Evolutionary conservation across 1,140 invertebrate genomes (phyloP).

Genomic region (Brachionus paranguensis): DNA sequence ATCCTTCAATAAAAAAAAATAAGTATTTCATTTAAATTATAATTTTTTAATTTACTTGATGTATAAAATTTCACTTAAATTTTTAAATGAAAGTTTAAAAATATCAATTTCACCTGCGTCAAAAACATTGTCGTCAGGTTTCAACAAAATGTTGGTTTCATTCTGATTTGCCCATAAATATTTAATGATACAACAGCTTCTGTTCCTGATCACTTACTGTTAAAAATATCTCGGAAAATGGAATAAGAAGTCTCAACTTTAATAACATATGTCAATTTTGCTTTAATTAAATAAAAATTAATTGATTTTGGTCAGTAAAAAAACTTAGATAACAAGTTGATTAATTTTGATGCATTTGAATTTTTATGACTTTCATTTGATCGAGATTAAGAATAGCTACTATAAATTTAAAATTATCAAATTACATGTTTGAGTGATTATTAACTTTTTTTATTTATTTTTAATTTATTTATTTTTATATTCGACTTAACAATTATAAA

Average conservation of each 20-base stretch:
- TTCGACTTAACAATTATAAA: too few relatives aligned
- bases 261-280: background rate
- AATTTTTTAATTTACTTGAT: background rate
- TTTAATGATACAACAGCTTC: background rate
- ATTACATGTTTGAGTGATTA: background rate
- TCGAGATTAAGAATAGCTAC: too few relatives aligned
- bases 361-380: too few relatives aligned
- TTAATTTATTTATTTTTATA: too few relatives aligned
- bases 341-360: too few relatives aligned
- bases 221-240: background rate
- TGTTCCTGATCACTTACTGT: background rate
- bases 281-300: background rate
- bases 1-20: background rate
- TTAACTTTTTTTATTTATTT: too few relatives aligned
- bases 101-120: background rate
- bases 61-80: background rate
- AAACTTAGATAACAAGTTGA: background rate
- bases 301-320: background rate
- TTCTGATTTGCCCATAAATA: background rate
- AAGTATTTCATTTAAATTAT: background rate
- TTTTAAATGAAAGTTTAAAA: background rate
- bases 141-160: background rate
- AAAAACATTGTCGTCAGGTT: background rate
- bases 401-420: too few relatives aligned
- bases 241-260: background rate